Conservation (phyloP, 2,797 vertebrate genomes). For the Parotocinclus haroldoi region DNA sequence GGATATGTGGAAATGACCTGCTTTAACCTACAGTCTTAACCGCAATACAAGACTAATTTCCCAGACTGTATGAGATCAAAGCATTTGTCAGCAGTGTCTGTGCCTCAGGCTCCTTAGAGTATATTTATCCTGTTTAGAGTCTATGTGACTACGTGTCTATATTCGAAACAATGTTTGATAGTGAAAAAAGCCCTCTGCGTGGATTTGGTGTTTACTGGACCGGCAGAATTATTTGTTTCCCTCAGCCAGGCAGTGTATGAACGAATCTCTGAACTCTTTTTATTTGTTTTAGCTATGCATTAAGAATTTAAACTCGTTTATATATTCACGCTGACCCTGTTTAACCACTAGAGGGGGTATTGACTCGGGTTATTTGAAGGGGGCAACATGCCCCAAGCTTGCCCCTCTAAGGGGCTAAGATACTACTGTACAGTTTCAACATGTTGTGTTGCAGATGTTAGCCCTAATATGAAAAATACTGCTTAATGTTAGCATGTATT, state of each 20-base stretch:
- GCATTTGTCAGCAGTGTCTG: slow-evolving; percentile 11
- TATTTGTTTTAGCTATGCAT: too few species aligned
- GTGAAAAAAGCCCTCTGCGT: neutral
- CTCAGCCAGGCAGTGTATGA: slow-evolving; percentile 13
- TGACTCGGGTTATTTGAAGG: slow-evolving; percentile 36
- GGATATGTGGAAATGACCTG: slow-evolving; percentile 35
- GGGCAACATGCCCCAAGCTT: neutral
- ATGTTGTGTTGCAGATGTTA: too few species aligned
- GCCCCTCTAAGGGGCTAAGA: neutral
- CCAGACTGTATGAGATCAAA: slow-evolving; percentile 44
- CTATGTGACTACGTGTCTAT: too few species aligned
- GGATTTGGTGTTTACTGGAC: slow-evolving; percentile 9
- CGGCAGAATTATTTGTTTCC: neutral
- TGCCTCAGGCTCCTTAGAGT: slow-evolving; percentile 3
- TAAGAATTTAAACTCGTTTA: too few species aligned
- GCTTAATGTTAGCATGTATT: too few species aligned
- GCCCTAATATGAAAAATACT: too few species aligned
- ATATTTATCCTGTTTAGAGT: neutral
- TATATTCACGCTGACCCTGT: neutral
- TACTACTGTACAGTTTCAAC: too few species aligned
- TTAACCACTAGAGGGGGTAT: slow-evolving; percentile 57
- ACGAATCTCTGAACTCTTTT: neutral
- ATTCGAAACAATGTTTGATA: too few species aligned
- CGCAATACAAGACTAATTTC: slow-evolving; percentile 10
- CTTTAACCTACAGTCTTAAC: slow-evolving; percentile 30